Conservation (phyloP, 2,113 vertebrate species). For the Eubucco bourcierii region DNA sequence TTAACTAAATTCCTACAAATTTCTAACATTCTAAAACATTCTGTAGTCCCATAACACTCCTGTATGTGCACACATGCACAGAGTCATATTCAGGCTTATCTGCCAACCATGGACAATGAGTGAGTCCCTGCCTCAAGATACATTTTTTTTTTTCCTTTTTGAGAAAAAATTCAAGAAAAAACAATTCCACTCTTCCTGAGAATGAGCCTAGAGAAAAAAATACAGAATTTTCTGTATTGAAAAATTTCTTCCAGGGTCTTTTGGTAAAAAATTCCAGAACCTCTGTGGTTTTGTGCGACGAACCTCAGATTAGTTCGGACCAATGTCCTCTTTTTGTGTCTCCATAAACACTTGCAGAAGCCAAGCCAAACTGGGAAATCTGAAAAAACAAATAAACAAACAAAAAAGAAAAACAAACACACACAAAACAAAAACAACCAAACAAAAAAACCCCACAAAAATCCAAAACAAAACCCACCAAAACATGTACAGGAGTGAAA, state of each 20-base stretch:
- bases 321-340: neutral
- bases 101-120: accelerated
- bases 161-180: neutral
- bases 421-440: too few relatives aligned
- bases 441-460: too few relatives aligned
- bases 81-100: accelerated
- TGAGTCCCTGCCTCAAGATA: neutral
- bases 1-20: neutral
- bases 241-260: neutral
- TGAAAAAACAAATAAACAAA: neutral
- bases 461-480: too few relatives aligned
- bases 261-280: neutral
- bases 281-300: neutral
- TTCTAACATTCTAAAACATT: neutral
- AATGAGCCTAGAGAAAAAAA: neutral
- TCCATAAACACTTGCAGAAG: neutral
- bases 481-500: neutral
- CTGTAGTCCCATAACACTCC: neutral
- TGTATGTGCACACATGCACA: accelerated
- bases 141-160: neutral
- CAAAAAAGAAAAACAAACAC: neutral
- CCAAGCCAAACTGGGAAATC: neutral
- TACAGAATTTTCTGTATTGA: neutral
- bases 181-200: neutral
- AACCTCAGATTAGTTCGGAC: neutral